A percentile compares a stretch with the other conserved stretches of the same genome.
phyloP scores from a whole-genome alignment of 2,113 vertebrate genomes.

The Sylvicapra grimmia region DNA sequence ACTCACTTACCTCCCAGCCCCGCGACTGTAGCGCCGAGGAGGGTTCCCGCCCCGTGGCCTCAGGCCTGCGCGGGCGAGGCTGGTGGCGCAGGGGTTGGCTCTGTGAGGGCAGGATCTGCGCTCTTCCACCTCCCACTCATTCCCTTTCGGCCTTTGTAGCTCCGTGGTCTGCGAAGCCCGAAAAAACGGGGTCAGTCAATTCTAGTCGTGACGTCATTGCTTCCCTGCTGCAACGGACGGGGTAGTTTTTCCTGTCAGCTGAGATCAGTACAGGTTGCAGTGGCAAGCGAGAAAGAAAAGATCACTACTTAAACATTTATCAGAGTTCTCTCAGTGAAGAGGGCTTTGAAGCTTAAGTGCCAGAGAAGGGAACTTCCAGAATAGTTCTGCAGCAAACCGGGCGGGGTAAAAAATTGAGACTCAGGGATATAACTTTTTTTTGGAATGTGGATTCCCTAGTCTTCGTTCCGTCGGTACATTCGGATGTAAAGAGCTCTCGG shows the following conservation, averaged over 20 bases:
- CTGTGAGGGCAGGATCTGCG: fast-evolving
- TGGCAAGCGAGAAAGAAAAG: not conserved
- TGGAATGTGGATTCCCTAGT: not conserved
- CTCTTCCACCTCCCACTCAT: not conserved
- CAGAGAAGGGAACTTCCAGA: not conserved
- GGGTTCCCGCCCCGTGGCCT: fast-evolving
- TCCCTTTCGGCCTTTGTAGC: not conserved
- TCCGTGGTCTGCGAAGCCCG: not conserved
- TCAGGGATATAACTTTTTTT: not conserved
- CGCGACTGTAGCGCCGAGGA: fast-evolving
- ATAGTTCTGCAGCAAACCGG: not conserved
- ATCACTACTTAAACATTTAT: not conserved
- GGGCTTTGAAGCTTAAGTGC: not conserved
- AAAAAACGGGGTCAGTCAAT: not conserved
- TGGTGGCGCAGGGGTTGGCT: fast-evolving
- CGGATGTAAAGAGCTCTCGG: not conserved
- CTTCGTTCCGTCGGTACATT: not conserved
- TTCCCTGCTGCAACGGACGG: not conserved
- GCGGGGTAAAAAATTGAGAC: not conserved
- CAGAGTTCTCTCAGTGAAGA: not conserved
- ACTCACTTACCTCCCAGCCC: not conserved
- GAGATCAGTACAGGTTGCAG: not conserved
- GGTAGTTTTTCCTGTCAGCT: not conserved
- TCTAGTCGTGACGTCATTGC: conserved; percentile 36
- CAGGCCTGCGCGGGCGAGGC: fast-evolving